Base-by-base conservation (phyloP, 2,113 vertebrate species). In the Chaetorhynchus papuensis region DNA sequence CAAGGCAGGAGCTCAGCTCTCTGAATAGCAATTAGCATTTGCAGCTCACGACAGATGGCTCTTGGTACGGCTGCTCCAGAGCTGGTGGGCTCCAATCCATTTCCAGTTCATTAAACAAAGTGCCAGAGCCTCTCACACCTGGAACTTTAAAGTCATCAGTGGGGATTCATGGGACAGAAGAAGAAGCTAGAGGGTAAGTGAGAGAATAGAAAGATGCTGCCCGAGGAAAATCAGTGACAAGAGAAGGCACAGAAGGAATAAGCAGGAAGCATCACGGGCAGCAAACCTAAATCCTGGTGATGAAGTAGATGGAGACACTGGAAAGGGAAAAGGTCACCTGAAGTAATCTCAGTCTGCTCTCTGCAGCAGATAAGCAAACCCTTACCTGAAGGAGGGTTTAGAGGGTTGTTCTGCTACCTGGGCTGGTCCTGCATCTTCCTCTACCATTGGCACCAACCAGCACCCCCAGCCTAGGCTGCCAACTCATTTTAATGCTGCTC, bases 31-130 rank as follows among this genome's bases (percentile, higher is more conserved):
- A 78, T 63, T 50, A 82, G 61, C 8, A 16, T 61, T 63, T 80
- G 45, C 63, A 76, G 61, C 41, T 94, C 77, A 41, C 63, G 61
- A 56, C 92, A 95, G 92, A 93, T 96, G 94, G 91, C 83, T 86
- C 60, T 21, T 91, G 80, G 45, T 64, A 50, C 2, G 4, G 41
- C 28, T 66, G 83, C 89, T 96, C 45, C 71, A 70, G 74, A 79
- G 64, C 64, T 65, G 11, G 70, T 65, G 54, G 81, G 70, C 71
- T 94, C 74, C 90, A 63, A 54, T 54, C 82, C 60, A 33, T 84
- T 81, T 60, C 81, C 80, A 86, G 30, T 83, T 60, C 81, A 59
- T 92, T 90, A 85, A 74, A 77, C 31, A 54, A 42, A 83, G 63
- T 12, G 17, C 59, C 76, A 87, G n/a, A 85, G n/a, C 52, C 44